These are phyloP conservation scores for Hyles euphorbiae DNA, from an alignment of 1,140 invertebrate species.

Conservation along the genomic window DNA sequence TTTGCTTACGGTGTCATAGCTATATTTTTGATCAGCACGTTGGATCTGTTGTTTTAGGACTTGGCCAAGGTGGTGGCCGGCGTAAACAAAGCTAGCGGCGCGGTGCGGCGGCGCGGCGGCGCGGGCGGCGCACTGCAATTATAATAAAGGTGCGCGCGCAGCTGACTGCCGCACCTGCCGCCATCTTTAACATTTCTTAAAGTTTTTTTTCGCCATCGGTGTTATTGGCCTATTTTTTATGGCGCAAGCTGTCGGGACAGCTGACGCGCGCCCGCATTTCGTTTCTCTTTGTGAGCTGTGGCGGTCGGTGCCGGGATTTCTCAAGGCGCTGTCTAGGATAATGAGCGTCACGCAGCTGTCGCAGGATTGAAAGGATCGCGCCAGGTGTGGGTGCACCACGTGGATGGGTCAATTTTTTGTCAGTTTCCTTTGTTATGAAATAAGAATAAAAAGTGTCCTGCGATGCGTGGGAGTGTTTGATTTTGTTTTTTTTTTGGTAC, in stretches of 20 bases:
- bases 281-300: slow-evolving; percentile 48
- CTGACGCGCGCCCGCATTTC: slow-evolving; percentile 47
- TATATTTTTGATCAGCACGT: too few species aligned
- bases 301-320: slow-evolving; percentile 29
- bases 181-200: slow-evolving; percentile 68
- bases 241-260: slow-evolving; percentile 64
- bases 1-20: too few species aligned
- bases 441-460: not conserved
- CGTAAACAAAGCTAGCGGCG: slow-evolving; percentile 31
- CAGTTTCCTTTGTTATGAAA: not conserved
- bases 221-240: slow-evolving; percentile 72
- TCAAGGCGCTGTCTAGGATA: slow-evolving; percentile 46
- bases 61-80: not conserved
- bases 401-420: slow-evolving; percentile 21
- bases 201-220: slow-evolving; percentile 62
- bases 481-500: not conserved
- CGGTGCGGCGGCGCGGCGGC: slow-evolving; percentile 18
- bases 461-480: not conserved
- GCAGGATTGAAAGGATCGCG: slow-evolving; percentile 39
- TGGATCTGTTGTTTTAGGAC: too few species aligned
- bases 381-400: slow-evolving; percentile 49
- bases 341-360: slow-evolving; percentile 28
- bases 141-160: slow-evolving; percentile 64
- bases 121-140: slow-evolving; percentile 47
- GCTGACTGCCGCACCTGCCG: slow-evolving; percentile 64